phyloP scores from a whole-genome alignment of 1,140 invertebrate genomes.

The Drosophila simulans region DNA sequence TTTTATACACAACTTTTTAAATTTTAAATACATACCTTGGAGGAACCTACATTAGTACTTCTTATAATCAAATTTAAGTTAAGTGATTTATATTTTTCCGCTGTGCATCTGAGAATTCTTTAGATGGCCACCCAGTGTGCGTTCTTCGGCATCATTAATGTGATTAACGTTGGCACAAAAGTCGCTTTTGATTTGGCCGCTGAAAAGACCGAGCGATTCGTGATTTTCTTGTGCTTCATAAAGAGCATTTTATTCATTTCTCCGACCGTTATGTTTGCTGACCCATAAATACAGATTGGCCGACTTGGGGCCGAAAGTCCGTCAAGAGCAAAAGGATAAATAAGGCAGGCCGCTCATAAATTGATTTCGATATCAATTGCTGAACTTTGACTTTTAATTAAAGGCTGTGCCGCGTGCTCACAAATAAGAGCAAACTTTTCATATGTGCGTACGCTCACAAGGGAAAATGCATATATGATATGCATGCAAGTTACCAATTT shows the following conservation, averaged over 20 bases:
- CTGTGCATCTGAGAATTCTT: not conserved
- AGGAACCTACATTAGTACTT: not conserved
- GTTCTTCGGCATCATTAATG: slow-evolving; percentile 18
- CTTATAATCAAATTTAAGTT: too few relatives aligned
- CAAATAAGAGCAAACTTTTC: slow-evolving; percentile 8
- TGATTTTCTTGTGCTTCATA: slow-evolving; percentile 24
- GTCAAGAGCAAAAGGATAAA: slow-evolving; percentile 37
- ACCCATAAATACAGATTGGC: slow-evolving; percentile 45
- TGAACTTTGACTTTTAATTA: slow-evolving; percentile 78
- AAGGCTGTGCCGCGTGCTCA: slow-evolving; percentile 30
- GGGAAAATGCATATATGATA: slow-evolving; percentile 2
- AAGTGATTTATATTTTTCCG: not conserved
- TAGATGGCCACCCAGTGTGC: not conserved
- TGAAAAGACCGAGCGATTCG: slow-evolving; percentile 1
- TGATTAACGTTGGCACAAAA: slow-evolving; percentile 35
- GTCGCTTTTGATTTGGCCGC: slow-evolving; percentile 30
- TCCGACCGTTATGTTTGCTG: slow-evolving; percentile 4
- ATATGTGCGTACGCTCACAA: slow-evolving; percentile 1
- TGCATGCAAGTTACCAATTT: slow-evolving; percentile 57
- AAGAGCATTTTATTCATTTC: slow-evolving; percentile 2
- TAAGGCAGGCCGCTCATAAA: slow-evolving; percentile 51
- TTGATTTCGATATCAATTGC: slow-evolving; percentile 79
- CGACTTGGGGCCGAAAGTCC: not conserved
- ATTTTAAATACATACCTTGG: not conserved
- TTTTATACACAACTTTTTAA: not conserved